Evolutionary conservation across 2,888 invertebrate genomes (phyloP).

Genomic region (Chrysolina haemoptera): DNA sequence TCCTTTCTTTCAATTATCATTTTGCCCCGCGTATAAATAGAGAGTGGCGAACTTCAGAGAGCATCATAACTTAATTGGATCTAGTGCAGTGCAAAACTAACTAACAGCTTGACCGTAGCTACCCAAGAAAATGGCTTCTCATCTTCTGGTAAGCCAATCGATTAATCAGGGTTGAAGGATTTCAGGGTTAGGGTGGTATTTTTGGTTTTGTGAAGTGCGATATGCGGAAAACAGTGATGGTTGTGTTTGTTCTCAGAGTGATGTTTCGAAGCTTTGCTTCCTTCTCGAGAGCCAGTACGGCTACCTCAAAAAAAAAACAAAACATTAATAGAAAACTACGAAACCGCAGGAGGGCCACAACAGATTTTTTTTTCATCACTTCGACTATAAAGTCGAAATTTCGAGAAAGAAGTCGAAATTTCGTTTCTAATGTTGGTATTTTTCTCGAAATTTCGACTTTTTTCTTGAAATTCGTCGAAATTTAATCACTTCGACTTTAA

Average conservation of each 20-base stretch:
- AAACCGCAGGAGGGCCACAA: too few relatives aligned
- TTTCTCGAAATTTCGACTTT: too few relatives aligned
- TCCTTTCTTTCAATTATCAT: slow-evolving; percentile 58
- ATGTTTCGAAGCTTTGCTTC: background rate
- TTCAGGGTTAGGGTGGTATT: background rate
- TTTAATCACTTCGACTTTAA: too few relatives aligned
- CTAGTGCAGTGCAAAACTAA: slow-evolving; percentile 61
- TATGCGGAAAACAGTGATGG: background rate
- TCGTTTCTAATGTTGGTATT: too few relatives aligned
- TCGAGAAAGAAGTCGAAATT: too few relatives aligned
- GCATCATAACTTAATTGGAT: slow-evolving; percentile 60
- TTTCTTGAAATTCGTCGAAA: too few relatives aligned
- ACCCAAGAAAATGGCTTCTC: slow-evolving; percentile 56
- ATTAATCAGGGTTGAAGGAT: background rate
- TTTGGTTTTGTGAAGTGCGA: slow-evolving; percentile 3
- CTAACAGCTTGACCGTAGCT: slow-evolving; percentile 55
- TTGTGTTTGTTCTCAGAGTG: background rate
- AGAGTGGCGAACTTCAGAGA: slow-evolving; percentile 54
- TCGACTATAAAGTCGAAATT: too few relatives aligned
- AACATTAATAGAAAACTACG: too few relatives aligned
- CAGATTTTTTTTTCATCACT: too few relatives aligned
- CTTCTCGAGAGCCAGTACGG: background rate
- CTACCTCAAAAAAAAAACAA: background rate
- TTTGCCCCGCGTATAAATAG: slow-evolving; percentile 61
- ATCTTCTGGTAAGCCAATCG: slow-evolving; percentile 54